Percentiles rank a stretch among this genome's conserved stretches.
These are phyloP conservation scores for Aelia acuminata DNA, from an alignment of 2,888 invertebrate genomes.

Conservation along the genomic window DNA sequence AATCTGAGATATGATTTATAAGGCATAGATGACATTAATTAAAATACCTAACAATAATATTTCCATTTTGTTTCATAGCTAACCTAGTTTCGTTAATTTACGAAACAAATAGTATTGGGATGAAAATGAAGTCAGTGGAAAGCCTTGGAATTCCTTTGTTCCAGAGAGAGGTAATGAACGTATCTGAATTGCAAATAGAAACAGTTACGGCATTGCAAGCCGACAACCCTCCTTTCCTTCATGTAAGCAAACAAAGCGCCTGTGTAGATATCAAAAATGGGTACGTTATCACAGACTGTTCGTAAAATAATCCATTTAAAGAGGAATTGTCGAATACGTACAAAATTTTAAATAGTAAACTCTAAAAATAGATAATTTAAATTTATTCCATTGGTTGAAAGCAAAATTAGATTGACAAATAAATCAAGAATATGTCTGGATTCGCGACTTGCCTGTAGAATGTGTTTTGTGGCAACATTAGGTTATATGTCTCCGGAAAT, in stretches of 20 bases:
- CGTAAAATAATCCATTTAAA: not conserved
- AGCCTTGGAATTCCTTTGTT: slow-evolving; percentile 3
- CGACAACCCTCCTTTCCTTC: not conserved
- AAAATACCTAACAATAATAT: no score
- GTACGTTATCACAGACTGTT: not conserved
- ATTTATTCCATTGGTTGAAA: no score
- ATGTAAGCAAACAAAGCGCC: not conserved
- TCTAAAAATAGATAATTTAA: no score
- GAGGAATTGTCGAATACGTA: no score
- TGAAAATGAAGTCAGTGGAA: not conserved
- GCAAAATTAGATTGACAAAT: no score
- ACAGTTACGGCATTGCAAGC: not conserved
- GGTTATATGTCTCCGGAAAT: no score
- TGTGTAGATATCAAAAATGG: not conserved
- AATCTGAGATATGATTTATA: no score
- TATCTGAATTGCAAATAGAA: slow-evolving; percentile 2
- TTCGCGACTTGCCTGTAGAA: no score
- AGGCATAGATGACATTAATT: no score
- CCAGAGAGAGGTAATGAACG: not conserved
- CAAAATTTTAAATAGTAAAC: no score
- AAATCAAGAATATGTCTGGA: no score
- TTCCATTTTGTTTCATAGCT: not conserved
- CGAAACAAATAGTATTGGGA: not conserved
- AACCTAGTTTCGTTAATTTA: not conserved
- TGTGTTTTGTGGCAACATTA: no score